Percentiles rank a stretch among this genome's conserved stretches.
These are phyloP conservation scores for Scophthalmus maximus DNA, from an alignment of 2,113 vertebrate genomes.

Conservation along the genomic window DNA sequence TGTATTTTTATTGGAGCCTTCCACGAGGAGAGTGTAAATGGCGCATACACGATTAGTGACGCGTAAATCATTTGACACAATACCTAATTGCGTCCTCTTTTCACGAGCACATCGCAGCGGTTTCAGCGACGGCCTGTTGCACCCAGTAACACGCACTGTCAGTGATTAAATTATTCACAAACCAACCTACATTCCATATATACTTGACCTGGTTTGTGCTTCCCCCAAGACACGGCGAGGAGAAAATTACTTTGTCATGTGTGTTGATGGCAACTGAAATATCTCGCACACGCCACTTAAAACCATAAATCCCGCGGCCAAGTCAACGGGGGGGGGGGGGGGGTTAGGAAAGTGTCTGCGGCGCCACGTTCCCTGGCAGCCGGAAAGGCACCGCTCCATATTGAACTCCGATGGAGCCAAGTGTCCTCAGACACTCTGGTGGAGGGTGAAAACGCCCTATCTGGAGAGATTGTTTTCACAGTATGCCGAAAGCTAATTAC, in stretches of 20 bases:
- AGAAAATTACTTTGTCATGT: conserved; percentile 20
- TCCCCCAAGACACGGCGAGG: conserved; percentile 3
- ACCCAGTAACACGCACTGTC: neutral
- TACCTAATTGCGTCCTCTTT: neutral
- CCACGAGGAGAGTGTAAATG: neutral
- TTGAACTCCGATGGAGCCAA: conserved; percentile 58
- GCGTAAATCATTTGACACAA: conserved; percentile 2
- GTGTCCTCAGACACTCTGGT: conserved; percentile 61
- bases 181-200: conserved; percentile 33
- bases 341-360: conserved; percentile 44
- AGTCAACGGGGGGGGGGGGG: conserved; percentile 46
- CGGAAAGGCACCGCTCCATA: conserved; percentile 43
- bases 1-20: neutral
- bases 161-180: conserved; percentile 38
- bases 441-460: conserved; percentile 65
- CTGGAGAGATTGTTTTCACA: conserved; percentile 79
- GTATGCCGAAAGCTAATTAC: conserved; percentile 81
- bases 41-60: neutral
- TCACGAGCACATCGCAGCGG: neutral
- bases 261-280: conserved; percentile 20
- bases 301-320: conserved; percentile 35
- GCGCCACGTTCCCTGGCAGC: conserved; percentile 53
- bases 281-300: conserved; percentile 19
- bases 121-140: neutral
- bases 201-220: conserved; percentile 42